Evolutionary conservation across 2,888 invertebrate genomes (phyloP).

Genomic region (Amphipoea lucens): DNA sequence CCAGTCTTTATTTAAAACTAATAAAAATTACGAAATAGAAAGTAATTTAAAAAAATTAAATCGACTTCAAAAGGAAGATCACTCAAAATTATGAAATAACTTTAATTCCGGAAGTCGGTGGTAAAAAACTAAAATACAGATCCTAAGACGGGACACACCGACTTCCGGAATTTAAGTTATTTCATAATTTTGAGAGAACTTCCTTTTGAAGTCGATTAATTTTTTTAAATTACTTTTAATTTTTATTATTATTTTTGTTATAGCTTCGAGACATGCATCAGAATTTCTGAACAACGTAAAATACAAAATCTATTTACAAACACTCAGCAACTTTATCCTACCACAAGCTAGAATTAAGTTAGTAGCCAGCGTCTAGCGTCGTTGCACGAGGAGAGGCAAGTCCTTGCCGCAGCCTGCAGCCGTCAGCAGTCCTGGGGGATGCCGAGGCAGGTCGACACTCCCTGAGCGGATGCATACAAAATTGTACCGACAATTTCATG

Average conservation of each 20-base stretch:
- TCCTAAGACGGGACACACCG: no score
- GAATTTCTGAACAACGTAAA: neutral
- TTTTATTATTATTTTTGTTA: neutral
- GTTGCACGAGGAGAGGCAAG: neutral
- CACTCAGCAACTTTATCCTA: neutral
- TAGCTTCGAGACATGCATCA: neutral
- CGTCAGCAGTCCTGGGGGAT: constrained; percentile 20
- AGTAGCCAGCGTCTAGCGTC: constrained; percentile 13
- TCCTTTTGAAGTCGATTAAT: no score
- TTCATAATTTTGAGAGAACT: no score
- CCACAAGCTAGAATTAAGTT: constrained; percentile 14
- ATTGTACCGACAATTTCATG: constrained; percentile 18
- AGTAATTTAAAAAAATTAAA: no score
- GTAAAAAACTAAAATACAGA: no score
- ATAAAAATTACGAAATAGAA: no score
- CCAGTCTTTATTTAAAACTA: no score
- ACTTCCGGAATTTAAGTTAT: no score
- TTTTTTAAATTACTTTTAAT: no score
- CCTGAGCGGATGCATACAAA: constrained; percentile 10
- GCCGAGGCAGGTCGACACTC: neutral
- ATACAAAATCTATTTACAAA: constrained; percentile 20
- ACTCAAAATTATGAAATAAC: no score
- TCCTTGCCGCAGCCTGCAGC: constrained; percentile 3
- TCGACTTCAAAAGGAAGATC: no score
- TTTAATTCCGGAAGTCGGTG: no score